Percentiles rank a stretch among this genome's conserved stretches.
Evolutionary conservation across 2,888 invertebrate species (phyloP).

Genomic region (Andrena hattorfiana): DNA sequence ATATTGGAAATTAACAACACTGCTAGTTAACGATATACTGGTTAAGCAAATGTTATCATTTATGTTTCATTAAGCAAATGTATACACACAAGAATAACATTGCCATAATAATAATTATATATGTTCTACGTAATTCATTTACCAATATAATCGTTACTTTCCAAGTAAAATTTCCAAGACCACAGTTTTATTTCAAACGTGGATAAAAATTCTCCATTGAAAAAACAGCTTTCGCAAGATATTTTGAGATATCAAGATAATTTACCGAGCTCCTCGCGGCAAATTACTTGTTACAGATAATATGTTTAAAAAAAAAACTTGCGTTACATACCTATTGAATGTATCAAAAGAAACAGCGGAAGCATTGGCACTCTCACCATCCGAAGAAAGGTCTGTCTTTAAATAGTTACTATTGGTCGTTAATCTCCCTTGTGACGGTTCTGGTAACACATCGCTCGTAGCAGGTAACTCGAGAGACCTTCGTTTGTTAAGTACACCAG

Average conservation of each 20-base stretch:
- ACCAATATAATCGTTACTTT: background rate
- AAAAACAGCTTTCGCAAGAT: background rate
- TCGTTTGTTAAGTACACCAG: constrained; percentile 64
- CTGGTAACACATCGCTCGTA: constrained; percentile 59
- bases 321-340: constrained; percentile 59
- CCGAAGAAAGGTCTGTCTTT: constrained; percentile 36
- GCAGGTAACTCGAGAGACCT: constrained; percentile 73
- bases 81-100: background rate
- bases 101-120: background rate
- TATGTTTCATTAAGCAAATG: background rate
- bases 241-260: background rate
- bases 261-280: background rate
- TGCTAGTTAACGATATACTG: background rate
- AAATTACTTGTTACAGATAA: constrained; percentile 11
- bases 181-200: background rate
- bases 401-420: constrained; percentile 42
- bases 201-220: background rate
- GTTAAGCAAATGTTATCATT: constrained; percentile 6
- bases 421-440: constrained; percentile 46
- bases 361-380: constrained; percentile 42
- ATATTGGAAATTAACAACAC: constrained; percentile 5
- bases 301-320: constrained; percentile 19
- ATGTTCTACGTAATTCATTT: background rate
- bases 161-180: background rate
- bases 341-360: constrained; percentile 40